phyloP scores from a whole-genome alignment of 2,113 vertebrate species.

The Shinisaurus crocodilurus region DNA sequence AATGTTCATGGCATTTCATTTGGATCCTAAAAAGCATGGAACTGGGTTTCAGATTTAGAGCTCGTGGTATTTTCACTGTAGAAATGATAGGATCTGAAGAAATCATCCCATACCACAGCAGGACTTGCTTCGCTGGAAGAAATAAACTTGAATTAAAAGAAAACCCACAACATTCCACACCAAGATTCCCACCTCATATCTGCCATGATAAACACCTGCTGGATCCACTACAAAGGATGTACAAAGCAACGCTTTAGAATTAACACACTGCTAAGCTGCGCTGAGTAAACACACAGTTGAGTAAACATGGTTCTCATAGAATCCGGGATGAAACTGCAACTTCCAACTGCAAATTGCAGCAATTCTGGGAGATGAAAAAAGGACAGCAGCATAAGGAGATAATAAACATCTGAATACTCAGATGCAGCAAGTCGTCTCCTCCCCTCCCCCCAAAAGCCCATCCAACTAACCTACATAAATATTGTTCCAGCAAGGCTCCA shows the following conservation, averaged over 20 bases:
- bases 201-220: background rate
- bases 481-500: background rate
- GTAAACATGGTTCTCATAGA: background rate
- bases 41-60: background rate
- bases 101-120: background rate
- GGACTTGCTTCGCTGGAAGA: background rate
- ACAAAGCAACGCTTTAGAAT: background rate
- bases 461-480: background rate
- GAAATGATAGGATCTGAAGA: background rate
- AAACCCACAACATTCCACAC: background rate
- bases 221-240: background rate
- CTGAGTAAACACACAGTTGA: background rate
- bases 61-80: background rate
- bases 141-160: background rate
- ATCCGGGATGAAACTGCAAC: background rate
- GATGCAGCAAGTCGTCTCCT: background rate
- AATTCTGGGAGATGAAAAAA: background rate
- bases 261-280: background rate
- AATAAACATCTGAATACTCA: background rate
- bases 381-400: background rate
- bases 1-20: background rate
- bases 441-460: background rate
- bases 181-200: background rate
- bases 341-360: too few species aligned
- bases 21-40: background rate